phyloP scores from a whole-genome alignment of 2,888 invertebrate genomes.

The Cryptophagus acutangulus region DNA sequence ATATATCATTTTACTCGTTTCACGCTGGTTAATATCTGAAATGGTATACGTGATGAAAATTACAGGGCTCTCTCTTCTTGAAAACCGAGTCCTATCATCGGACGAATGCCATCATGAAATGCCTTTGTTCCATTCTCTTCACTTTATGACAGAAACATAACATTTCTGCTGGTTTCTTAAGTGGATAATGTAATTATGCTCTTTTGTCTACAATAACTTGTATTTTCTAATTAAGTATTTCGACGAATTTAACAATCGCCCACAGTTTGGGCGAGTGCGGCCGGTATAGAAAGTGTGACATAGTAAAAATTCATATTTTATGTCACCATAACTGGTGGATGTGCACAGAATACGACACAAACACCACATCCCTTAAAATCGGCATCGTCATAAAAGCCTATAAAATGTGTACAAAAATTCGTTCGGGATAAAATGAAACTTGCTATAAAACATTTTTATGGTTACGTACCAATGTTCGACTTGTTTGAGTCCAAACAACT shows the following conservation, averaged over 20 bases:
- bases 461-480: background rate
- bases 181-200: too few species aligned
- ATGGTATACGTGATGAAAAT: too few species aligned
- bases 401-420: conserved; percentile 1
- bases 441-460: conserved; percentile 1
- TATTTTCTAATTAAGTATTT: too few species aligned
- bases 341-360: background rate
- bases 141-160: too few species aligned
- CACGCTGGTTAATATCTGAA: conserved; percentile 18
- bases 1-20: conserved; percentile 20
- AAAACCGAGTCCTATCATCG: too few species aligned
- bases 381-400: conserved; percentile 1
- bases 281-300: background rate
- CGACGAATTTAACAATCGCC: too few species aligned
- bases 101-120: too few species aligned
- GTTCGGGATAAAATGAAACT: background rate
- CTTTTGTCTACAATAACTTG: too few species aligned
- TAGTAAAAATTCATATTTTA: background rate
- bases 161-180: too few species aligned
- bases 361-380: conserved; percentile 1
- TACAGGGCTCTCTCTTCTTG: too few species aligned
- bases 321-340: background rate
- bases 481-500: background rate
- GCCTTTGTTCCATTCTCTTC: too few species aligned
- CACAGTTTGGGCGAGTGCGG: too few species aligned